Evolutionary conservation across 2,113 vertebrate genomes (phyloP).

Genomic region (Candoia aspera): DNA sequence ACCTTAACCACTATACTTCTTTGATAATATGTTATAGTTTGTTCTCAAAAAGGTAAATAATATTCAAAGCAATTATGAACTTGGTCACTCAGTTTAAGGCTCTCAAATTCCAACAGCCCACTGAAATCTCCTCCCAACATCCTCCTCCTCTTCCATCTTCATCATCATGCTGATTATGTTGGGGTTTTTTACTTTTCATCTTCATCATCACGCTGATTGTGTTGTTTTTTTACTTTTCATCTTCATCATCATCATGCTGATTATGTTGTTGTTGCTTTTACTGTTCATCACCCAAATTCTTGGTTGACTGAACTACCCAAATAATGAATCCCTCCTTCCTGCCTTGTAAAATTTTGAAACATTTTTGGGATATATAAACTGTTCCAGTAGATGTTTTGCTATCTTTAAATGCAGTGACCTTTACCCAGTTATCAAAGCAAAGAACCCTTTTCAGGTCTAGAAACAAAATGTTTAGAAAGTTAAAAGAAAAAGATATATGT

Average conservation of each 20-base stretch:
- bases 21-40: background rate
- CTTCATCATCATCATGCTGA: background rate
- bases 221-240: no score
- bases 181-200: background rate
- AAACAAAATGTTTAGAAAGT: background rate
- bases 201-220: background rate
- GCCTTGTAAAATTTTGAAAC: background rate
- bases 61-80: background rate
- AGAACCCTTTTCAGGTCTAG: background rate
- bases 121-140: background rate
- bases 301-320: background rate
- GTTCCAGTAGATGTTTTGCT: no score
- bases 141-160: background rate
- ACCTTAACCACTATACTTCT: background rate
- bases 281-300: background rate
- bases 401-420: background rate
- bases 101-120: background rate
- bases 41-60: background rate
- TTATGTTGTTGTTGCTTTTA: background rate
- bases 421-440: background rate
- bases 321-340: background rate
- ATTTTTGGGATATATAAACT: background rate
- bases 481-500: background rate
- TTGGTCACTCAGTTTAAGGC: background rate
- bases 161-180: background rate